A percentile compares a stretch with the other conserved stretches of the same genome.
These are phyloP conservation scores for Morinoia aosen DNA, from an alignment of 2,888 invertebrate genomes.

Conservation along the genomic window DNA sequence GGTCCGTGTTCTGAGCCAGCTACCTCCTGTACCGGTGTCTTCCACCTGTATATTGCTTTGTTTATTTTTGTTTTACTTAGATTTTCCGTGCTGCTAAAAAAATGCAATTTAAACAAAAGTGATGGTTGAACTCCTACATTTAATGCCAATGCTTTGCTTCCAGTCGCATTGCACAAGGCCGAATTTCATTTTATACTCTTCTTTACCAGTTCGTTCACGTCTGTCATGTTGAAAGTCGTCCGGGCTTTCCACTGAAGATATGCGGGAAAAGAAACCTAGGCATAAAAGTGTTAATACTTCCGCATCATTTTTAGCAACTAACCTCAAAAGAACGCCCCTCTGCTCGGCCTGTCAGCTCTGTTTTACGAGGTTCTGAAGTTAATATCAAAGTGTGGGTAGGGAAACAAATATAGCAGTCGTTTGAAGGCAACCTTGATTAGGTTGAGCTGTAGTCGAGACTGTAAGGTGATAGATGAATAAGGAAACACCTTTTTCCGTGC, in stretches of 20 bases:
- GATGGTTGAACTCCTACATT: neutral
- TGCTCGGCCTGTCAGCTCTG: neutral
- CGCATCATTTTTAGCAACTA: neutral
- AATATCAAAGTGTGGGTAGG: neutral
- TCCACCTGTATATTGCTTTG: too few species aligned
- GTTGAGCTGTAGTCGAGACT: too few species aligned
- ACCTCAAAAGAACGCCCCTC: conserved; percentile 16
- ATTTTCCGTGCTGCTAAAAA: neutral
- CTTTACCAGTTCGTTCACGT: neutral
- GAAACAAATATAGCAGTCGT: too few species aligned
- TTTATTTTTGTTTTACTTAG: too few species aligned
- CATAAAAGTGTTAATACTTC: neutral
- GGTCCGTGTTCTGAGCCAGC: too few species aligned
- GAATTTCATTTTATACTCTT: neutral
- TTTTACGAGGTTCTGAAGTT: neutral
- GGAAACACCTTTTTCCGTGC: too few species aligned
- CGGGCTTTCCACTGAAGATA: neutral
- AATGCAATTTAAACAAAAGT: neutral
- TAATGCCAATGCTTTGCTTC: neutral
- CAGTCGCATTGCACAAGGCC: neutral
- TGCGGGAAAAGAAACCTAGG: too few species aligned
- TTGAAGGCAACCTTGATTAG: too few species aligned
- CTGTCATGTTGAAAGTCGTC: neutral
- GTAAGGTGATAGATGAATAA: too few species aligned
- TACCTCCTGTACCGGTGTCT: too few species aligned